phyloP scores from a whole-genome alignment of 2,113 vertebrate species.

The Esox niger region DNA sequence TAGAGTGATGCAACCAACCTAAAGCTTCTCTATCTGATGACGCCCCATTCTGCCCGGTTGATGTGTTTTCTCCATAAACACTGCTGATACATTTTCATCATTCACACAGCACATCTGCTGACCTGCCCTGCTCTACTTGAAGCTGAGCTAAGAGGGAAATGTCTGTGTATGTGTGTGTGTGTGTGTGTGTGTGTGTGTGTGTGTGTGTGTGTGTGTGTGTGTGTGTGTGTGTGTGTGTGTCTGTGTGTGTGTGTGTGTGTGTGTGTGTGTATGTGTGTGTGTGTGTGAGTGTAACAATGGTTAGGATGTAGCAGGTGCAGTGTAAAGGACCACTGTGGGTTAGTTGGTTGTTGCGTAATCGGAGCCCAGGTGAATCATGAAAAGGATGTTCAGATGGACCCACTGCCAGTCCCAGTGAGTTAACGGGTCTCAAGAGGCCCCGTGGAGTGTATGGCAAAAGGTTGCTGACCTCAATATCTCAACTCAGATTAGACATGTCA shows the following conservation, averaged over 20 bases:
- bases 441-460: slow-evolving; percentile 7
- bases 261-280: background rate
- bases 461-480: slow-evolving; percentile 36
- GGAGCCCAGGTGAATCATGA: no score
- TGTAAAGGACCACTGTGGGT: background rate
- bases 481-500: slow-evolving; percentile 28
- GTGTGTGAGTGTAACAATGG: background rate
- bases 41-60: no score
- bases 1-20: no score
- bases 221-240: background rate
- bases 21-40: background rate
- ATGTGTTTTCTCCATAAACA: no score
- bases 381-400: no score
- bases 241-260: background rate
- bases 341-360: background rate
- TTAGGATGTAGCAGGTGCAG: background rate
- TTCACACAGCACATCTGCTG: no score
- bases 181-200: slow-evolving; percentile 6
- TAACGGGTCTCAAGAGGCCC: slow-evolving; percentile 18
- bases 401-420: background rate
- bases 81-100: no score
- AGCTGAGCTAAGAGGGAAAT: background rate
- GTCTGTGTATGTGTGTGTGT: slow-evolving; percentile 16
- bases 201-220: slow-evolving; percentile 1
- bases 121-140: background rate